Conservation (phyloP, 1,140 invertebrate species). For the Lucilia sericata region DNA sequence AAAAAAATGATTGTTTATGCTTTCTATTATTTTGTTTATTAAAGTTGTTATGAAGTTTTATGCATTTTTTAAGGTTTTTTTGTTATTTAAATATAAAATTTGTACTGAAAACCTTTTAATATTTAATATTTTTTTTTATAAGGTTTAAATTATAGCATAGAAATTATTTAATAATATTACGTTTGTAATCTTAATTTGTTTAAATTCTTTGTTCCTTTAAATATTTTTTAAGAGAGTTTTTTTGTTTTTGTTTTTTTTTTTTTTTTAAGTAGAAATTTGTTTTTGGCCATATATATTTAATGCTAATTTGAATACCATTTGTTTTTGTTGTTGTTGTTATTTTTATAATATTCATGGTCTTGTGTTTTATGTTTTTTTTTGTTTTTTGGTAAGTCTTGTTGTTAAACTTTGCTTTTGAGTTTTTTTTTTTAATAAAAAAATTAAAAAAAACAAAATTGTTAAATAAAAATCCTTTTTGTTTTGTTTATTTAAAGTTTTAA, state of each 20-base stretch:
- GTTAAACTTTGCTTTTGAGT: background rate
- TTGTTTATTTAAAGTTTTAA: constrained; percentile 15
- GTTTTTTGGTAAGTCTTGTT: background rate
- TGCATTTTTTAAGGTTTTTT: constrained; percentile 26
- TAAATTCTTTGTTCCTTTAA: constrained; percentile 34
- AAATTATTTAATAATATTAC: background rate
- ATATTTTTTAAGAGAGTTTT: constrained; percentile 23
- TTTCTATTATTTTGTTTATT: constrained; percentile 29
- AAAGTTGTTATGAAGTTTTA: constrained; percentile 5
- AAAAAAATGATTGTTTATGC: constrained; percentile 28
- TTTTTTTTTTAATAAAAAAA: background rate
- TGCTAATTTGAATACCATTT: constrained; percentile 44
- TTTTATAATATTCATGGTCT: constrained; percentile 19
- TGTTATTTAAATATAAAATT: constrained; percentile 40
- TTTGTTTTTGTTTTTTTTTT: background rate
- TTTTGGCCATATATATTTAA: constrained; percentile 43
- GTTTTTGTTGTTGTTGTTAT: constrained; percentile 35
- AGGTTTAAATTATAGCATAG: constrained; percentile 34
- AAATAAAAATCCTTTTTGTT: background rate
- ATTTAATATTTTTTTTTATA: background rate
- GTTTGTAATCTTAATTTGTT: background rate
- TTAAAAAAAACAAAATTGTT: background rate
- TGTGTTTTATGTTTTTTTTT: background rate
- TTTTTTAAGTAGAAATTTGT: constrained; percentile 36
- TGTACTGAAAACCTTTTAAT: constrained; percentile 42